Conservation (phyloP, 1,140 invertebrate genomes). For the Heliconius hermathena region DNA sequence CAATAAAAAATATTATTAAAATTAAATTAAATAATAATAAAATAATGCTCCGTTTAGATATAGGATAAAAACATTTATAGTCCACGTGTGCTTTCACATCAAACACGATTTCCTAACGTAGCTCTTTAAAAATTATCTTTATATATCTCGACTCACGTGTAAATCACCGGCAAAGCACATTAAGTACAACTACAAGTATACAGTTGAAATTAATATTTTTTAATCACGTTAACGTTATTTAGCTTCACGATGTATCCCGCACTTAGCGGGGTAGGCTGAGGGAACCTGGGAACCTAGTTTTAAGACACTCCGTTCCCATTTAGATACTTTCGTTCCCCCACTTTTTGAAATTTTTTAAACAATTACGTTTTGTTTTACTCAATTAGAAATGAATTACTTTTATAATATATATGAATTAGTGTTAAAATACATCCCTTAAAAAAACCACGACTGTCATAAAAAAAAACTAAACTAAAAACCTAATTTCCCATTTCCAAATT, state of each 20-base stretch:
- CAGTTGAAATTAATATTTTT: slow-evolving; percentile 4
- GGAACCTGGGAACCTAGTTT: no score
- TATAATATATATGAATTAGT: no score
- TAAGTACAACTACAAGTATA: slow-evolving; percentile 2
- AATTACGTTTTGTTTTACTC: not conserved
- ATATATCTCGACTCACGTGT: slow-evolving; percentile 4
- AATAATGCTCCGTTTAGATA: not conserved
- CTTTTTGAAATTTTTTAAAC: no score
- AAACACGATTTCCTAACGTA: not conserved
- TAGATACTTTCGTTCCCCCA: no score
- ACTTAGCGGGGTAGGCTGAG: no score
- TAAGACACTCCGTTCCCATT: no score
- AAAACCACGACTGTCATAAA: no score
- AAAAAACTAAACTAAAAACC: not conserved
- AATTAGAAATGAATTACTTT: not conserved
- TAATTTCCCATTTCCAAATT: not conserved
- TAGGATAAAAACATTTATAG: not conserved
- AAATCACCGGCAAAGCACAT: not conserved
- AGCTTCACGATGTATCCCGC: no score
- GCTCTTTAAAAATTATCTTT: slow-evolving; percentile 3
- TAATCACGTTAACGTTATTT: not conserved
- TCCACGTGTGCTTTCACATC: not conserved
- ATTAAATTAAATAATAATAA: not conserved
- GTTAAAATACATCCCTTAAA: no score
- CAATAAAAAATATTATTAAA: no score